Conservation (phyloP, 2,797 vertebrate genomes). For the Apodemus agrarius region DNA sequence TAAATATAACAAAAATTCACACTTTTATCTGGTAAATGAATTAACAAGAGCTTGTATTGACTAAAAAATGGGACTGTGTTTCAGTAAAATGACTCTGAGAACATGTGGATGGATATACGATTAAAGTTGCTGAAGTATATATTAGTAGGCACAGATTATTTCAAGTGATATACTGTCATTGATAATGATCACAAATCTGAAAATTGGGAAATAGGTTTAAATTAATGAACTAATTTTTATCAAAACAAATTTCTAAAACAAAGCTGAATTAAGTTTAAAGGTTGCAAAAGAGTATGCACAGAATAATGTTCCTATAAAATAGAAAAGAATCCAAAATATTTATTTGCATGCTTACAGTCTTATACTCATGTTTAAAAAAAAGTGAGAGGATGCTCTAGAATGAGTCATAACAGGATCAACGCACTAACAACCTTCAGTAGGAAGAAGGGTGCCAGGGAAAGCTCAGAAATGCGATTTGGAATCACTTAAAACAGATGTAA, state of each 20-base stretch:
- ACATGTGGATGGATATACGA: background rate
- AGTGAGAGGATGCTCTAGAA: background rate
- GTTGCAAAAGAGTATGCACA: background rate
- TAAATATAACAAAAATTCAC: background rate
- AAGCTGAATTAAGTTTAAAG: background rate
- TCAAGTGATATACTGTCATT: background rate
- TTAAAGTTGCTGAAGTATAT: background rate
- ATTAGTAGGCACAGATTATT: background rate
- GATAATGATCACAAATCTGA: background rate
- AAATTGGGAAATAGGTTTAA: conserved; percentile 16
- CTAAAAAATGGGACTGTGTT: background rate
- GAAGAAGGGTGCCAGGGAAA: background rate
- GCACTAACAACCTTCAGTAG: background rate
- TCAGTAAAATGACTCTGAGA: background rate
- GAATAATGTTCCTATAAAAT: background rate
- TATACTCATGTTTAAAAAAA: background rate
- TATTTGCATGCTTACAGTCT: background rate
- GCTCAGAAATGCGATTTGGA: background rate
- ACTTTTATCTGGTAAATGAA: background rate
- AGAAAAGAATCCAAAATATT: background rate
- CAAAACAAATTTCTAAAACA: conserved; percentile 24
- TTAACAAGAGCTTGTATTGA: background rate
- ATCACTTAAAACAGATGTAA: background rate
- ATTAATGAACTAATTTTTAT: background rate
- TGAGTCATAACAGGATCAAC: background rate